Evolutionary conservation across 1,140 invertebrate species (phyloP).

Genomic region (Bombus impatiens): DNA sequence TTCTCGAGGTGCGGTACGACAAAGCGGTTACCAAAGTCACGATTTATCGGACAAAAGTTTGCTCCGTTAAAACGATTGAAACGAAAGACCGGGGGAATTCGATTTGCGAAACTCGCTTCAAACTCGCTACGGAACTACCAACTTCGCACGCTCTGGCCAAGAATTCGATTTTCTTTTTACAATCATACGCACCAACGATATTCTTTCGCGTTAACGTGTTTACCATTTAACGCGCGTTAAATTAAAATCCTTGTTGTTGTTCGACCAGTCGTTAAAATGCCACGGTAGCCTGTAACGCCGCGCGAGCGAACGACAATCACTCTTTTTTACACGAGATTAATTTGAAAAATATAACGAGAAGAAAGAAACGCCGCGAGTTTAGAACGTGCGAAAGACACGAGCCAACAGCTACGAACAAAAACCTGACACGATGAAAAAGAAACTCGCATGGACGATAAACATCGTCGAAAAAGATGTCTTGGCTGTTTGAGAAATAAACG

Average conservation of each 20-base stretch:
- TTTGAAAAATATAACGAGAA: background rate
- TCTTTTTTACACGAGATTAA: background rate
- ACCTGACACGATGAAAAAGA: background rate
- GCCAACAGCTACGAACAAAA: background rate
- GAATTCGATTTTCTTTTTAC: conserved; percentile 6
- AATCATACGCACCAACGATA: background rate
- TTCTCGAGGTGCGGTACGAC: background rate
- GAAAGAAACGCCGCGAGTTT: background rate
- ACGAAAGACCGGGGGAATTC: background rate
- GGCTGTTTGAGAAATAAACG: conserved; percentile 6
- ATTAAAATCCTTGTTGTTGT: background rate
- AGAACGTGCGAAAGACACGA: background rate
- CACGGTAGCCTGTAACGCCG: background rate
- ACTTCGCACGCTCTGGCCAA: background rate
- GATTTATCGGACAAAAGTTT: conserved; percentile 2
- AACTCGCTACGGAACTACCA: background rate
- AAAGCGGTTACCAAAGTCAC: background rate
- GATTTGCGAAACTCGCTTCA: background rate
- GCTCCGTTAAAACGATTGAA: background rate
- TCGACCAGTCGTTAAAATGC: background rate
- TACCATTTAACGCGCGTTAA: background rate
- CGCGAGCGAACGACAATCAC: background rate
- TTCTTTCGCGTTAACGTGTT: background rate
- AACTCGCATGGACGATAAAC: conserved; percentile 22
- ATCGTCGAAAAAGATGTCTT: conserved; percentile 29